Evolutionary conservation across 2,113 vertebrate species (phyloP).

Genomic region (Rattus norvegicus): GRCr8 NC_086020.1:223388001-223388500

Average conservation of each 20-base stretch:
- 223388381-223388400: slow-evolving; percentile 51
- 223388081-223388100: slow-evolving; percentile 63
- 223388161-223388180: slow-evolving; percentile 89
- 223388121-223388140: slow-evolving; percentile 83
- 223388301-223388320: slow-evolving; percentile 79
- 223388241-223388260: slow-evolving; percentile 83
- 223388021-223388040: slow-evolving; percentile 58
- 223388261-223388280: slow-evolving; percentile 87
- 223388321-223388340: slow-evolving; percentile 77
- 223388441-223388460: neutral
- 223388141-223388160: slow-evolving; percentile 87
- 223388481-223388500: neutral
- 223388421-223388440: slow-evolving; percentile 9
- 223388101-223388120: slow-evolving; percentile 84
- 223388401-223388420: slow-evolving; percentile 64
- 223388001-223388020: slow-evolving; percentile 73
- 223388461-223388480: neutral
- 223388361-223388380: slow-evolving; percentile 32
- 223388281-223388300: slow-evolving; percentile 79
- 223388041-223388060: slow-evolving; percentile 80
- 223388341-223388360: slow-evolving; percentile 70
- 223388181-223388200: slow-evolving; percentile 85
- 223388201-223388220: slow-evolving; percentile 82
- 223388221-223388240: slow-evolving; percentile 81
- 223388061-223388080: slow-evolving; percentile 79